A percentile compares a stretch with the other conserved stretches of the same genome.
These are phyloP conservation scores for Pristionchus mayeri DNA, from an alignment of 2,888 invertebrate genomes.

Conservation along the genomic window DNA sequence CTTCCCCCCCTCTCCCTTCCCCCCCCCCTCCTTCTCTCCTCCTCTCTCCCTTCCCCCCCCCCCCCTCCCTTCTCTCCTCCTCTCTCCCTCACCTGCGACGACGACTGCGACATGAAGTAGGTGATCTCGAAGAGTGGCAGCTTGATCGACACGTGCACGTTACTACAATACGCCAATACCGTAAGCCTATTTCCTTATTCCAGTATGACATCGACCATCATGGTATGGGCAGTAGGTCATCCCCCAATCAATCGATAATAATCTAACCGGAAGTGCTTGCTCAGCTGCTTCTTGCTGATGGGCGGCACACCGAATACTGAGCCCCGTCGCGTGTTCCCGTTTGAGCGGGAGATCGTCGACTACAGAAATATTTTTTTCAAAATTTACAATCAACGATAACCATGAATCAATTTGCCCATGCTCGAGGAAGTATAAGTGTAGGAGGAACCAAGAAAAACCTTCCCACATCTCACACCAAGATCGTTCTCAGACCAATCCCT, in stretches of 20 bases:
- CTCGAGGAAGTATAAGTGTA: no score
- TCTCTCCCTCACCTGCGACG: constrained; percentile 76
- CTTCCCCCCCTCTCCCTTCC: no score
- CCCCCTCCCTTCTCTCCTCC: constrained; percentile 77
- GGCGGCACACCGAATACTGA: constrained; percentile 88
- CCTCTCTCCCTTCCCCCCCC: neutral
- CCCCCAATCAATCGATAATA: neutral
- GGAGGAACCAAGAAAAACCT: no score
- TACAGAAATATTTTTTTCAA: no score
- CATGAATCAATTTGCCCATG: no score
- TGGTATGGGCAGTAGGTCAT: no score
- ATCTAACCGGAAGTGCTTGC: constrained; percentile 83
- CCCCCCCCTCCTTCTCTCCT: no score
- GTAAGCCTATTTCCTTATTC: neutral
- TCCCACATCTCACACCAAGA: no score
- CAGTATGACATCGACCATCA: neutral
- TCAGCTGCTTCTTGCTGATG: constrained; percentile 90
- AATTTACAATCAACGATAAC: no score
- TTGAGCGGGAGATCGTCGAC: constrained; percentile 87
- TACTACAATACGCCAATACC: constrained; percentile 81
- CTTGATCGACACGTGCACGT: constrained; percentile 88
- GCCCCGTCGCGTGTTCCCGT: constrained; percentile 93
- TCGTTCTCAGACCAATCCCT: no score
- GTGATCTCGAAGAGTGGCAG: constrained; percentile 86
- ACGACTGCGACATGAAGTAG: constrained; percentile 97